These are phyloP conservation scores for Physocephala rufipes DNA, from an alignment of 2,888 invertebrate genomes.

Conservation along the genomic window DNA sequence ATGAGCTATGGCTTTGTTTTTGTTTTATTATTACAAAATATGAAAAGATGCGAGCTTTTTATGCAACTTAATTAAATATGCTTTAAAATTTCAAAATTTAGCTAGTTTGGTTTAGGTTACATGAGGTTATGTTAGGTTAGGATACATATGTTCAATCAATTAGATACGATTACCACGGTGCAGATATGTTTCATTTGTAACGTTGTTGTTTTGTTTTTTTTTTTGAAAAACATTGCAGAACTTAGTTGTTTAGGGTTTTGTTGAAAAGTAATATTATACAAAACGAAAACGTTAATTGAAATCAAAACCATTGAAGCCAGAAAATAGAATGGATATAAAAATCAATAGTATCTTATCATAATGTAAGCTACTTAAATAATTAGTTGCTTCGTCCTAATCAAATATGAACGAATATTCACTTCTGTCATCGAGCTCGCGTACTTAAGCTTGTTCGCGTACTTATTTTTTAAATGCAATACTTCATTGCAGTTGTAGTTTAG, in stretches of 20 bases:
- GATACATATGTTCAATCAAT: too few relatives aligned
- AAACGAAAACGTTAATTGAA: slow-evolving; percentile 1
- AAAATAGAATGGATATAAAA: background rate
- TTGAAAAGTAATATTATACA: background rate
- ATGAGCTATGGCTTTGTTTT: slow-evolving; percentile 15
- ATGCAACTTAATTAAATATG: slow-evolving; percentile 33
- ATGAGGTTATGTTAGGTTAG: too few relatives aligned
- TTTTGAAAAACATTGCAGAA: background rate
- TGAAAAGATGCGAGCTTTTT: slow-evolving; percentile 25
- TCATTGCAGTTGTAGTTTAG: too few relatives aligned
- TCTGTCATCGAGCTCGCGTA: too few relatives aligned
- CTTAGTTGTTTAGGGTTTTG: background rate
- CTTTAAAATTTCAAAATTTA: slow-evolving; percentile 18
- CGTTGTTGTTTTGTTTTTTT: too few relatives aligned
- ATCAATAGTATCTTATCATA: too few relatives aligned
- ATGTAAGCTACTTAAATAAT: too few relatives aligned
- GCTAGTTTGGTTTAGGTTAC: too few relatives aligned
- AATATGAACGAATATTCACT: too few relatives aligned
- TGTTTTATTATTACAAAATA: slow-evolving; percentile 18
- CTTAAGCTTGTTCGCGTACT: too few relatives aligned
- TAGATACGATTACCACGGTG: slow-evolving; percentile 22
- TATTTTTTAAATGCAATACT: too few relatives aligned
- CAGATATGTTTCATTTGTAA: slow-evolving; percentile 14
- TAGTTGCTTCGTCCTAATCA: too few relatives aligned
- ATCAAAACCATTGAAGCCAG: background rate